Evolutionary conservation across 2,797 vertebrate genomes (phyloP).

Genomic region (Ptychadena robeensis): DNA sequence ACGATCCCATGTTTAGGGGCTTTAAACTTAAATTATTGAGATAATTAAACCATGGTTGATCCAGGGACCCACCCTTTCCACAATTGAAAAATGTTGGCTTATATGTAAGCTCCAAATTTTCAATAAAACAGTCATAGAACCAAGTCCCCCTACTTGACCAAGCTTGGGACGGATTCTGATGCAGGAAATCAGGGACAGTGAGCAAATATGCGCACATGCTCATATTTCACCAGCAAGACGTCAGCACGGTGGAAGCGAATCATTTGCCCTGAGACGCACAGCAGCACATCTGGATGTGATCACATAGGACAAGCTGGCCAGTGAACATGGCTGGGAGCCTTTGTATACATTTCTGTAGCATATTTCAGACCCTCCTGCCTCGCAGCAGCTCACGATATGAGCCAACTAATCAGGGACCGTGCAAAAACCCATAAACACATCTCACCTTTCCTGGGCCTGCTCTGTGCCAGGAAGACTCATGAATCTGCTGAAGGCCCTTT

Average conservation of each 20-base stretch:
- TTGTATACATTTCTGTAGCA: constrained; percentile 31
- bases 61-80: too few relatives aligned
- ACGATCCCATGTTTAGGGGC: too few relatives aligned
- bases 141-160: not conserved
- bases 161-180: not conserved
- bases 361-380: constrained; percentile 12
- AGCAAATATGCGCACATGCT: not conserved
- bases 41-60: too few relatives aligned
- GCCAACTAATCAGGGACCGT: constrained; percentile 34
- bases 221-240: not conserved
- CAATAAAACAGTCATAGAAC: not conserved
- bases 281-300: constrained; percentile 47
- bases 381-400: not conserved
- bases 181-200: not conserved
- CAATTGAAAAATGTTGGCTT: too few relatives aligned
- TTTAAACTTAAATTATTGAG: too few relatives aligned
- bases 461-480: constrained; percentile 11
- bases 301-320: not conserved
- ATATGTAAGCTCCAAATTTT: not conserved
- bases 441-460: constrained; percentile 23
- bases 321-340: constrained; percentile 17
- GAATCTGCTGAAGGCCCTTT: constrained; percentile 5
- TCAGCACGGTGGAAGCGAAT: not conserved
- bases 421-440: constrained; percentile 31
- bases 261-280: not conserved